These are phyloP conservation scores for Steatocranus sp. DNA, from an alignment of 2,797 vertebrate species.

Conservation along the genomic window DNA sequence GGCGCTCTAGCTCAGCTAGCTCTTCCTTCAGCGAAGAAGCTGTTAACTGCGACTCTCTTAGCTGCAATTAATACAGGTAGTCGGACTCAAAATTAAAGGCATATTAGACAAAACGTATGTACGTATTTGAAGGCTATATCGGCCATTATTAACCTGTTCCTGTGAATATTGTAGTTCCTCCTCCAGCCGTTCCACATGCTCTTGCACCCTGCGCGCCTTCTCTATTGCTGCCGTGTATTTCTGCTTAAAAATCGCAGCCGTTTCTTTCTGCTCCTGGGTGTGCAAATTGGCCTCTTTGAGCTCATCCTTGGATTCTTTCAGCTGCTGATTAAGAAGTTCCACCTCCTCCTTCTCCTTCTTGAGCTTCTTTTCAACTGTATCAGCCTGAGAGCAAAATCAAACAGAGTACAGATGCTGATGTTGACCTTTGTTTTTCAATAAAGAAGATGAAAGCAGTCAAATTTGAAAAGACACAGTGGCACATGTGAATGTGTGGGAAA, in stretches of 20 bases:
- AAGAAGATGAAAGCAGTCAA: not conserved
- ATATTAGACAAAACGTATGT: not conserved
- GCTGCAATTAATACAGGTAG: conserved; percentile 1
- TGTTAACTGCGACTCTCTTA: conserved; percentile 38
- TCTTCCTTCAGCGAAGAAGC: conserved; percentile 43
- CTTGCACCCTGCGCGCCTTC: conserved; percentile 56
- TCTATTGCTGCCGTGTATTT: conserved; percentile 60
- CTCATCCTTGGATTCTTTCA: conserved; percentile 40
- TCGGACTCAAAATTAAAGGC: not conserved
- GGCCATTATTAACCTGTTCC: conserved; percentile 50
- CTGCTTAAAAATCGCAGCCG: conserved; percentile 58
- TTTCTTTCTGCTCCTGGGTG: conserved; percentile 41
- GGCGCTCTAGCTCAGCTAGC: conserved; percentile 54
- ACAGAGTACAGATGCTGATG: not conserved
- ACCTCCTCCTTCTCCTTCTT: conserved; percentile 40
- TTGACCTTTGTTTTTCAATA: not conserved
- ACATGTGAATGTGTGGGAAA: not conserved
- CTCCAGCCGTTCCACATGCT: conserved; percentile 39
- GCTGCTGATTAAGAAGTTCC: conserved; percentile 33
- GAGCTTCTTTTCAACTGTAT: conserved; percentile 36
- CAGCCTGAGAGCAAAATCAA: conserved; percentile 40
- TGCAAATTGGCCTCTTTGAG: conserved; percentile 28
- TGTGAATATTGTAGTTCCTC: conserved; percentile 61
- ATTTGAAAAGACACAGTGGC: not conserved
- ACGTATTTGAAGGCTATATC: not conserved